These are phyloP conservation scores for Platysteira castanea DNA, from an alignment of 2,113 vertebrate species.

Conservation along the genomic window DNA sequence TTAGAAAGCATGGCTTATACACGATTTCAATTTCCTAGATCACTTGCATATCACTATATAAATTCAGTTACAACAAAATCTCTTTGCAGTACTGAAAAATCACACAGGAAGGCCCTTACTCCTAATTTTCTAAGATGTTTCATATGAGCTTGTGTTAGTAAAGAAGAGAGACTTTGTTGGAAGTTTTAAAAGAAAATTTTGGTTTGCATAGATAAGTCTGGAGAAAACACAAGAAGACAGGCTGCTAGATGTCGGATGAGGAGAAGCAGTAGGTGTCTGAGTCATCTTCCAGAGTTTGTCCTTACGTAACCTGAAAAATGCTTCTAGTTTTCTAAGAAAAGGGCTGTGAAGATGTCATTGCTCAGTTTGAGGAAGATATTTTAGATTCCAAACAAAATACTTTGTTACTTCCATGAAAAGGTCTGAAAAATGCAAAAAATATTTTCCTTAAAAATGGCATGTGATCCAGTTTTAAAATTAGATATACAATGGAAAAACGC, in stretches of 20 bases:
- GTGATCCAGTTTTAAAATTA: not conserved
- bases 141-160: not conserved
- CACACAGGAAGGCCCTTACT: not conserved
- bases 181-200: not conserved
- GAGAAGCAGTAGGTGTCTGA: constrained; percentile 32
- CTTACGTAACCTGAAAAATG: not conserved
- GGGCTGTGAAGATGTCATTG: not conserved
- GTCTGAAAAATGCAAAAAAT: not conserved
- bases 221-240: not conserved
- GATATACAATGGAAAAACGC: not conserved
- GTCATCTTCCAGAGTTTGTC: not conserved
- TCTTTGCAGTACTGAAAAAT: not conserved
- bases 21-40: not conserved
- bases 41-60: not conserved
- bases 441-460: not conserved
- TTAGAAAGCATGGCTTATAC: not conserved
- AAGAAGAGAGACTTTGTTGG: not conserved
- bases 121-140: not conserved
- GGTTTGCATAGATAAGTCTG: not conserved
- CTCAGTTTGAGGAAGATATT: not conserved
- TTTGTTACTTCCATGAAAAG: not conserved
- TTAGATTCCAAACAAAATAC: not conserved
- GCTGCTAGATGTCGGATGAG: not conserved
- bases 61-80: not conserved
- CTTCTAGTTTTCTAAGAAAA: not conserved